Conservation (phyloP, 1,140 invertebrate genomes). For the Pentalonia nigronervosa region DNA sequence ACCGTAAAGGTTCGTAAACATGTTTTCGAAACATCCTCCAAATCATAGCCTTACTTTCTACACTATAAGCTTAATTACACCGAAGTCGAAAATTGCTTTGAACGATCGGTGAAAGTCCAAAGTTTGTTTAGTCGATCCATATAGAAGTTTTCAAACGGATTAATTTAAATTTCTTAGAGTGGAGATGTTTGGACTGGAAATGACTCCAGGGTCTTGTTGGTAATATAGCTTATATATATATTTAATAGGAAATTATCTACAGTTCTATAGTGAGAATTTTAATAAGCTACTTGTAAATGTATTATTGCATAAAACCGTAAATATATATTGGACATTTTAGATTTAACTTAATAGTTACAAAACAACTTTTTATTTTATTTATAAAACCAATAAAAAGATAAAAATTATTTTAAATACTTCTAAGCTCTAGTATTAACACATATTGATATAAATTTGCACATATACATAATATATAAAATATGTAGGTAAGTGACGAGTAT, state of each 20-base stretch:
- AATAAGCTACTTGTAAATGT: background rate
- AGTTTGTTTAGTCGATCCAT: background rate
- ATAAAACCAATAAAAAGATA: background rate
- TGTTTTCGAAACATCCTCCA: background rate
- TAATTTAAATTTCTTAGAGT: background rate
- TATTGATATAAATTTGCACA: background rate
- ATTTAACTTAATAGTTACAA: background rate
- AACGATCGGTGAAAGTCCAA: background rate
- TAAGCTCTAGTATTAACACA: background rate
- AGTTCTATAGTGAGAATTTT: background rate
- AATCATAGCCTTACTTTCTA: background rate
- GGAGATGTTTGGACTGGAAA: background rate
- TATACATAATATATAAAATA: too few relatives aligned
- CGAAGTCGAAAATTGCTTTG: background rate
- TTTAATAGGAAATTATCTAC: background rate
- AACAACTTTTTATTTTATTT: background rate
- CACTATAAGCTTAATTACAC: background rate
- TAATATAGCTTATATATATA: background rate
- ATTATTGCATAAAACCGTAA: background rate
- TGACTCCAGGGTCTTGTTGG: background rate
- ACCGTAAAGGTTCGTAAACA: background rate
- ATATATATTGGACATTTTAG: background rate
- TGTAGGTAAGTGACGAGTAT: background rate
- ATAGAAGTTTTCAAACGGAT: slow-evolving; percentile 25
- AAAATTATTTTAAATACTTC: background rate